phyloP scores from a whole-genome alignment of 2,797 vertebrate species.

The Trematomus bernacchii region DNA sequence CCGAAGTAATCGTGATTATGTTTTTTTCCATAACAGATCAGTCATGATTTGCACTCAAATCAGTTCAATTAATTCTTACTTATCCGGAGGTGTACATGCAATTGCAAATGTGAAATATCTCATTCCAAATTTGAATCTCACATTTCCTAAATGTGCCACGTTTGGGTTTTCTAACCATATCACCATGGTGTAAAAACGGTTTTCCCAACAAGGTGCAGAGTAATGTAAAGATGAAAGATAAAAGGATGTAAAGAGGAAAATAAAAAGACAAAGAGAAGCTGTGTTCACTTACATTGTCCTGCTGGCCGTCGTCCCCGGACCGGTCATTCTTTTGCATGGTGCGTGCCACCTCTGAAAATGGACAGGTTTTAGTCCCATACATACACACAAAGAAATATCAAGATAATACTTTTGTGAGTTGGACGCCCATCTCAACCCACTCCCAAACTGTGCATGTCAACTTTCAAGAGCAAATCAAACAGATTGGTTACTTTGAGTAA shows the following conservation, averaged over 20 bases:
- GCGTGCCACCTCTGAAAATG: slow-evolving; percentile 66
- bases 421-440: not conserved
- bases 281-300: slow-evolving; percentile 70
- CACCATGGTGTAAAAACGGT: not conserved
- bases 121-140: not conserved
- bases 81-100: no score
- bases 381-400: slow-evolving; percentile 2
- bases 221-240: not conserved
- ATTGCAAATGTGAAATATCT: no score
- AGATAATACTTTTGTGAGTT: slow-evolving; percentile 10
- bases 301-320: slow-evolving; percentile 72
- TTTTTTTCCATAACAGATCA: no score
- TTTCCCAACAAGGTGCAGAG: not conserved
- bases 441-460: not conserved
- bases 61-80: no score
- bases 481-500: not conserved
- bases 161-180: not conserved
- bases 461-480: slow-evolving; percentile 1
- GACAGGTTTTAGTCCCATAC: slow-evolving; percentile 47
- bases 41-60: not conserved
- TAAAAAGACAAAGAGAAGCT: not conserved
- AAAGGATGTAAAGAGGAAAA: not conserved
- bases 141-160: not conserved
- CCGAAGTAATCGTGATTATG: no score
- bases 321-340: slow-evolving; percentile 82